Percentiles rank a stretch among this genome's conserved stretches.
phyloP scores from a whole-genome alignment of 2,888 invertebrate species.

The Drosophila maculinotata region DNA sequence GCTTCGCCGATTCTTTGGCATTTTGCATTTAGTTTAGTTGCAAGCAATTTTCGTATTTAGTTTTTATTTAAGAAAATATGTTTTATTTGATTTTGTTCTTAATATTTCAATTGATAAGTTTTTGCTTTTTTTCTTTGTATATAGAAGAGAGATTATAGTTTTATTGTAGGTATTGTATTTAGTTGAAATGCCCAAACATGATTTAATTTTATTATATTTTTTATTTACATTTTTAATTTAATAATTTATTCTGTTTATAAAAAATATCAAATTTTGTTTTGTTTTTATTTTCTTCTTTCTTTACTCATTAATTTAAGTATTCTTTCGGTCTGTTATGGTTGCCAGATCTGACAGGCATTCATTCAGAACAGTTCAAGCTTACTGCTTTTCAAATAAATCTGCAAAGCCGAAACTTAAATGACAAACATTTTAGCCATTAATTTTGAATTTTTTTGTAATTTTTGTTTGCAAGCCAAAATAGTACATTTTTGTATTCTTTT shows the following conservation, averaged over 20 bases:
- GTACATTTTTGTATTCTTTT: conserved; percentile 29
- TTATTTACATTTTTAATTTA: conserved; percentile 66
- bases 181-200: conserved; percentile 66
- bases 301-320: conserved; percentile 41
- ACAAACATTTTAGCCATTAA: conserved; percentile 44
- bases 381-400: conserved; percentile 31
- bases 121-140: conserved; percentile 51
- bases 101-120: conserved; percentile 58
- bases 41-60: conserved; percentile 36
- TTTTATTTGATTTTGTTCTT: conserved; percentile 43
- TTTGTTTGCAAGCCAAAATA: conserved; percentile 43
- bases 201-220: conserved; percentile 49
- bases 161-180: conserved; percentile 57
- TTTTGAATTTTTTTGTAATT: conserved; percentile 17
- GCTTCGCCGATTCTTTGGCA: conserved; percentile 55
- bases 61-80: conserved; percentile 52
- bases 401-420: conserved; percentile 53
- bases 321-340: conserved; percentile 43
- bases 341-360: conserved; percentile 13
- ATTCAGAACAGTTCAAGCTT: conserved; percentile 19
- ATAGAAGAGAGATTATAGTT: conserved; percentile 76
- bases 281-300: conserved; percentile 17
- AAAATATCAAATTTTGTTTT: conserved; percentile 78
- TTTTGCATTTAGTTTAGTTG: conserved; percentile 41
- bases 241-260: conserved; percentile 74